Evolutionary conservation across 2,888 invertebrate genomes (phyloP).

Genomic region (Cosmopolites sordidus): DNA sequence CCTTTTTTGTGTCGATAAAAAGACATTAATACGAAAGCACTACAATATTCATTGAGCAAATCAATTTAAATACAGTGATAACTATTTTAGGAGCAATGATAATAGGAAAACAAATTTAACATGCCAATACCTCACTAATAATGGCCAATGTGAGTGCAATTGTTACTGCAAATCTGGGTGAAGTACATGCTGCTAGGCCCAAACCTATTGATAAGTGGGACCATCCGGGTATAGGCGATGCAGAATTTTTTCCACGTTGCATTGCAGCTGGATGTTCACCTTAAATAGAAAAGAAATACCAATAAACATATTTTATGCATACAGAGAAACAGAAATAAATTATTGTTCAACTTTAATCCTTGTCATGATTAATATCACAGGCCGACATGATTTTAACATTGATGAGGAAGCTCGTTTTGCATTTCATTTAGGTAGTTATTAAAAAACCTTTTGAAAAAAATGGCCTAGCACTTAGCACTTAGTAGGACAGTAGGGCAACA

Average conservation of each 20-base stretch:
- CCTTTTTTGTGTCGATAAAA: not conserved
- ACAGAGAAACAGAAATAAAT: too few relatives aligned
- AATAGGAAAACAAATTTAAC: conserved; percentile 33
- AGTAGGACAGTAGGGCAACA: too few relatives aligned
- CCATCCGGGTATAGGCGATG: conserved; percentile 52
- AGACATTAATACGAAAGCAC: not conserved
- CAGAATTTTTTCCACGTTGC: conserved; percentile 55
- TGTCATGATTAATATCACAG: too few relatives aligned
- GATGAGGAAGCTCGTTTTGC: too few relatives aligned
- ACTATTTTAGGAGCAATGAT: not conserved
- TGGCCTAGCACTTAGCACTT: too few relatives aligned
- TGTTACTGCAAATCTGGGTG: conserved; percentile 47
- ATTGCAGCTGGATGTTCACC: conserved; percentile 72
- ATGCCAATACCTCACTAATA: conserved; percentile 45
- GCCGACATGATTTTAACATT: too few relatives aligned
- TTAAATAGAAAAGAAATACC: conserved; percentile 45
- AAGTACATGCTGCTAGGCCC: conserved; percentile 49
- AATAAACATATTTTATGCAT: too few relatives aligned
- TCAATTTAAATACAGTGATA: conserved; percentile 1
- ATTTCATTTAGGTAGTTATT: too few relatives aligned
- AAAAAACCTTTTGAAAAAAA: too few relatives aligned
- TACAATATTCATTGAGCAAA: not conserved
- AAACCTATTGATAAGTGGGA: conserved; percentile 51
- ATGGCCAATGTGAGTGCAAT: conserved; percentile 46
- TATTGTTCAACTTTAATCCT: too few relatives aligned